Evolutionary conservation across 2,113 vertebrate species (phyloP), one percentile per base, ranked within the genome.

Genomic region (Carettochelys insculpta): DNA sequence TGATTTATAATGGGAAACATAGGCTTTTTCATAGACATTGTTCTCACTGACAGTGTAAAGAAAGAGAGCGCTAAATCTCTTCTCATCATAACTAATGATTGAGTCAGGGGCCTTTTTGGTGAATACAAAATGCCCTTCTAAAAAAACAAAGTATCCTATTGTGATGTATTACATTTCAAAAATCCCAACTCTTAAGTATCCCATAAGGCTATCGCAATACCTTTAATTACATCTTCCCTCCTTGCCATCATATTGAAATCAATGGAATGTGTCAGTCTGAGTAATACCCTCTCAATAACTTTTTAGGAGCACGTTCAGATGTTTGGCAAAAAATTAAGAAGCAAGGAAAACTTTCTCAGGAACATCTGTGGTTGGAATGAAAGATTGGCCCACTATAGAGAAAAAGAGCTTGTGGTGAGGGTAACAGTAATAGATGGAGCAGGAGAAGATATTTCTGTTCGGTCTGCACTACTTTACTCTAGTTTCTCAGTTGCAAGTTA

Each of bases 1-100:
- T 96, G 97, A 97, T 98, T 97, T 97, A 98, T 97, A 97, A 97
- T 96, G 97, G 97, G 97, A 97, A 97, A 93, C 97, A 96, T 92
- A 96, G 82, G 95, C 97, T 97, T 92, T 94, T 92, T 97, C 93
- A 90, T 93, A 58, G 89, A 95, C 97, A 98, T 97, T 98, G 97
- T 98, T 97, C 97, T 97, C 93, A 90, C 91, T 98, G 97, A 97
- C 98, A 97, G 97, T 97, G 95, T 90, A 93, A 97, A 98, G 98
- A 98, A 98, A 97, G 97, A 92, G 86, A 93, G 86, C 97, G 95
- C 91, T 97, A 96, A 97, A 97, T 96, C 97, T 96, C 97, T 97
- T 95, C 98, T 96, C 97, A 94, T 97, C 97, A 93, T 94, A 96
- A 96, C 96, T 90, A 90, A 97, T 96, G 97, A 97, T 97, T 97